Conservation (phyloP, 2,113 vertebrate genomes). For the Tympanuchus pallidicinctus region DNA sequence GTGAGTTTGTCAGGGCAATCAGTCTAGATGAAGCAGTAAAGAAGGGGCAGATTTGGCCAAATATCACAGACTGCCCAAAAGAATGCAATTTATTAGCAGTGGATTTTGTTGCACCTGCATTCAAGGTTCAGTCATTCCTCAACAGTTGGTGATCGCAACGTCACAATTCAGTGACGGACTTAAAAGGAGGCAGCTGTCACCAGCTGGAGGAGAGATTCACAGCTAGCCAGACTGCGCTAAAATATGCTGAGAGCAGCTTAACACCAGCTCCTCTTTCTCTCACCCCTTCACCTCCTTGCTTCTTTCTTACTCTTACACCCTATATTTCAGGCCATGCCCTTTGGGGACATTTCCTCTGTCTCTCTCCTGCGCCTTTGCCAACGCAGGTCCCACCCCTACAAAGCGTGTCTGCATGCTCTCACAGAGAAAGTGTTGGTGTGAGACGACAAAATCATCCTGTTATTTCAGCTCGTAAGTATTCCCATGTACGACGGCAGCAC, state of each 20-base stretch:
- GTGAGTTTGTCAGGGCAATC: not conserved
- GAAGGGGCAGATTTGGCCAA: not conserved
- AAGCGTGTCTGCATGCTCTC: not conserved
- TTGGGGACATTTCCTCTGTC: not conserved
- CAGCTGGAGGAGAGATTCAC: slow-evolving; percentile 22
- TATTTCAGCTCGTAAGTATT: slow-evolving; percentile 23
- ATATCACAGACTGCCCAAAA: not conserved
- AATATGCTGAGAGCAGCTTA: slow-evolving; percentile 31
- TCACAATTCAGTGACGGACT: not conserved
- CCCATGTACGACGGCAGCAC: not conserved
- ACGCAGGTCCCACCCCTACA: not conserved
- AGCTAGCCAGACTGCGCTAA: slow-evolving; percentile 38
- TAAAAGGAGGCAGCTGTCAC: not conserved
- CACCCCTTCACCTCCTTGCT: slow-evolving; percentile 3
- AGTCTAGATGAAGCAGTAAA: not conserved
- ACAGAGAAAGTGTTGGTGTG: not conserved
- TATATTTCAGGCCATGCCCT: not conserved
- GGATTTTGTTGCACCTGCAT: not conserved
- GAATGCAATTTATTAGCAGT: not conserved
- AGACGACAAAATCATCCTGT: slow-evolving; percentile 14
- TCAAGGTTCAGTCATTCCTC: not conserved
- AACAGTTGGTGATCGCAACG: not conserved
- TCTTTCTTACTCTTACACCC: not conserved
- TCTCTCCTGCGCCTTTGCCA: slow-evolving; percentile 3
- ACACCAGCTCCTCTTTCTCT: not conserved